A percentile compares a stretch with the other conserved stretches of the same genome.
phyloP scores from a whole-genome alignment of 2,113 vertebrate genomes.

The Verasper variegatus region DNA sequence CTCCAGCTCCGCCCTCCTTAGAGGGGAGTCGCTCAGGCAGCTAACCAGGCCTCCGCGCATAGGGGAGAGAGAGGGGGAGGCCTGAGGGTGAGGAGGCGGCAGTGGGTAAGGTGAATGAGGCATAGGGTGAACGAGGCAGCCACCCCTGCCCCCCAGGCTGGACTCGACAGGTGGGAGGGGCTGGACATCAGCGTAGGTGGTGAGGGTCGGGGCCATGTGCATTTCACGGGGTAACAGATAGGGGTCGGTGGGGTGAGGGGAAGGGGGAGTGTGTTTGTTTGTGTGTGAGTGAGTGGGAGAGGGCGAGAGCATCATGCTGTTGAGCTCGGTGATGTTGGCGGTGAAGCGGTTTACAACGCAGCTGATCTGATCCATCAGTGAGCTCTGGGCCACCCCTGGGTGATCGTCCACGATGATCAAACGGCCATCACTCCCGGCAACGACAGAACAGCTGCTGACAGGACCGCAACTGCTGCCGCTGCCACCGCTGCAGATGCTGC shows the following conservation, averaged over 20 bases:
- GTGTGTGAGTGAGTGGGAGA: conserved; percentile 74
- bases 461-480: conserved; percentile 75
- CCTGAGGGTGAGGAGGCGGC: conserved; percentile 62
- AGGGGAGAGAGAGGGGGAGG: conserved; percentile 72
- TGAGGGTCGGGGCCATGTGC: conserved; percentile 90
- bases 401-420: conserved; percentile 52
- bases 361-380: conserved; percentile 98
- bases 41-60: conserved; percentile 69
- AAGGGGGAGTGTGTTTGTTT: conserved; percentile 62
- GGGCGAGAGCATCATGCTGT: conserved; percentile 93
- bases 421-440: conserved; percentile 48
- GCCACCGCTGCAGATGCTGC: conserved; percentile 82
- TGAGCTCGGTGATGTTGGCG: conserved; percentile 96
- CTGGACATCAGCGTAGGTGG: conserved; percentile 94
- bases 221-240: conserved; percentile 92
- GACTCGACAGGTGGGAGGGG: conserved; percentile 90
- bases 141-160: conserved; percentile 74
- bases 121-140: conserved; percentile 57
- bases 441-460: conserved; percentile 43
- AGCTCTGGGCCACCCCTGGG: conserved; percentile 86
- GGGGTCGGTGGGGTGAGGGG: conserved; percentile 82
- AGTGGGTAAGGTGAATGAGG: conserved; percentile 66
- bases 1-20: conserved; percentile 85
- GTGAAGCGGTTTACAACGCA: conserved; percentile 98
- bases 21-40: conserved; percentile 75